Percentiles rank a stretch among this genome's conserved stretches.
phyloP scores from a whole-genome alignment of 2,888 invertebrate species.

The Netelia inedita region DNA sequence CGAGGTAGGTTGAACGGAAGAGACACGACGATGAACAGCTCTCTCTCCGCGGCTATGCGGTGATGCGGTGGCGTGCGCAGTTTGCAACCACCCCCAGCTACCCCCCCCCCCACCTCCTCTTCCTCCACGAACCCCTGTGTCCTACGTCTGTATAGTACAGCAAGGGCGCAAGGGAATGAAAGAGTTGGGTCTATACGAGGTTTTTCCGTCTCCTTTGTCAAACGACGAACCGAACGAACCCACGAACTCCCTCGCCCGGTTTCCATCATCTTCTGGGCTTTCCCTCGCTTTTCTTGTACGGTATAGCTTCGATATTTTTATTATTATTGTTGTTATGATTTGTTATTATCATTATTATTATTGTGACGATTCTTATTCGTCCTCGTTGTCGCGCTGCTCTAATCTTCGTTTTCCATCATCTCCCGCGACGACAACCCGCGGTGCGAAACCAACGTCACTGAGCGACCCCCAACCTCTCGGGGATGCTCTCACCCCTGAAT shows the following conservation, averaged over 20 bases:
- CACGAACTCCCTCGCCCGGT: slow-evolving; percentile 10
- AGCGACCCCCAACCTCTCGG: slow-evolving; percentile 19
- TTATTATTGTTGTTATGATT: no score
- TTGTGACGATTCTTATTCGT: slow-evolving; percentile 9
- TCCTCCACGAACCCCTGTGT: background rate
- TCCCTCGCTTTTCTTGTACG: slow-evolving; percentile 28
- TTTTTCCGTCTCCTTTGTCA: slow-evolving; percentile 68
- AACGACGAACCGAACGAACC: slow-evolving; percentile 55
- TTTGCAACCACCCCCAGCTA: slow-evolving; percentile 48
- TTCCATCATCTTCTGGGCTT: slow-evolving; percentile 60
- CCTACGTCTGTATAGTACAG: slow-evolving; percentile 35
- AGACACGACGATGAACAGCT: slow-evolving; percentile 52
- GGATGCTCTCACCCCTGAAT: slow-evolving; percentile 3
- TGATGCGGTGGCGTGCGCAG: slow-evolving; percentile 28
- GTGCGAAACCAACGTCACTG: slow-evolving; percentile 1
- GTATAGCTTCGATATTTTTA: slow-evolving; percentile 34
- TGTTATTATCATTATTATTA: slow-evolving; percentile 31
- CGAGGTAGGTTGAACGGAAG: slow-evolving; percentile 31
- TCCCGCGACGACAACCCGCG: slow-evolving; percentile 19
- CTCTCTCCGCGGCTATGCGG: slow-evolving; percentile 53
- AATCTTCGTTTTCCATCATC: slow-evolving; percentile 59
- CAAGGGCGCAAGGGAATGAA: background rate
- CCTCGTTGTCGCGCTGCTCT: slow-evolving; percentile 20
- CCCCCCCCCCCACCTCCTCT: background rate
- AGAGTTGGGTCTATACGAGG: slow-evolving; percentile 35